Conservation (phyloP, 2,888 invertebrate species). For the Tromatobia lineatoria region DNA sequence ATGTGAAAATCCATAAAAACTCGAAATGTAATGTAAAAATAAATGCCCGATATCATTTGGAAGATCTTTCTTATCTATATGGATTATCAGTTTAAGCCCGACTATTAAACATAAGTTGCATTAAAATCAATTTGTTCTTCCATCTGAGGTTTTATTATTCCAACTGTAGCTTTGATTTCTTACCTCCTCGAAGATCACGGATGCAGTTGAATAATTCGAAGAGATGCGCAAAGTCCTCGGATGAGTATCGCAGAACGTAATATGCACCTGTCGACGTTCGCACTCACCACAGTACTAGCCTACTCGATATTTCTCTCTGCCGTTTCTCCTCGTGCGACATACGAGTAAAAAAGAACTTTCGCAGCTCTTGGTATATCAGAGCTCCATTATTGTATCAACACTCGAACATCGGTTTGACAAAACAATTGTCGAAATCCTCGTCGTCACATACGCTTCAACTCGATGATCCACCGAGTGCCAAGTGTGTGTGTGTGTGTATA, state of each 20-base stretch:
- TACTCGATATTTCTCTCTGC: constrained; percentile 16
- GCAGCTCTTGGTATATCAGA: background rate
- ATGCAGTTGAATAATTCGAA: background rate
- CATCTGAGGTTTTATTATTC: background rate
- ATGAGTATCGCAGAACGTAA: constrained; percentile 4
- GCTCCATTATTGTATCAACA: constrained; percentile 38
- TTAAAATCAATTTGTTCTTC: background rate
- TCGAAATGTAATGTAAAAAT: too few relatives aligned
- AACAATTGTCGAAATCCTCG: constrained; percentile 64
- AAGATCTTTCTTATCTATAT: too few relatives aligned
- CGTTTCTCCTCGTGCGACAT: background rate
- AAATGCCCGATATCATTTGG: too few relatives aligned
- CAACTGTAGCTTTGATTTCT: constrained; percentile 16
- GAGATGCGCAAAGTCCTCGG: background rate
- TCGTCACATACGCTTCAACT: constrained; percentile 1
- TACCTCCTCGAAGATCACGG: constrained; percentile 16
- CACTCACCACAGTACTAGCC: constrained; percentile 59
- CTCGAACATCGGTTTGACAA: constrained; percentile 38
- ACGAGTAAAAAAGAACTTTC: background rate
- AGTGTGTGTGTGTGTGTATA: background rate
- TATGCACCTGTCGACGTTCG: constrained; percentile 58
- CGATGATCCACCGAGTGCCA: constrained; percentile 1
- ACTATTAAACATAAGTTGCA: too few relatives aligned
- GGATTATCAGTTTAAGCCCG: too few relatives aligned
- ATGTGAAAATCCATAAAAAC: too few relatives aligned